phyloP scores from a whole-genome alignment of 2,797 vertebrate species.

The Triplophysa yarkandensis region DNA sequence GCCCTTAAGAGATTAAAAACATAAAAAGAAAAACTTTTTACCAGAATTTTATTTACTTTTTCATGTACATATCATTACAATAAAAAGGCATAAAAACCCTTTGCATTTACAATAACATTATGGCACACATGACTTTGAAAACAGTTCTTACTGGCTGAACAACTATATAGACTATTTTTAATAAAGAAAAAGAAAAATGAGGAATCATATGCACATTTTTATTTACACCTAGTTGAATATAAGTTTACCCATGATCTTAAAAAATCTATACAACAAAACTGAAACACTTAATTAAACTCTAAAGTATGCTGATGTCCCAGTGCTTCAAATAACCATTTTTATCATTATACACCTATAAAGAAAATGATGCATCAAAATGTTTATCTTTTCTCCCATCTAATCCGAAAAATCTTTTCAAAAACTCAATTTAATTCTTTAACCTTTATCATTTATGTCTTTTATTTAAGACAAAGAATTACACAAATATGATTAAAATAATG shows the following conservation, averaged over 20 bases:
- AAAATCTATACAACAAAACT: slow-evolving; percentile 55
- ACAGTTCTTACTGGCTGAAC: not conserved
- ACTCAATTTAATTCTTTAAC: slow-evolving; percentile 18
- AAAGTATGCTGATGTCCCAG: not conserved
- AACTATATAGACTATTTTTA: not conserved
- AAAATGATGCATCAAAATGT: slow-evolving; percentile 14
- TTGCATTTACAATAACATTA: slow-evolving; percentile 65
- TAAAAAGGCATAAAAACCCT: slow-evolving; percentile 63
- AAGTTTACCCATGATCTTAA: slow-evolving; percentile 16
- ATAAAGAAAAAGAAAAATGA: not conserved
- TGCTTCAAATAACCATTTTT: slow-evolving; percentile 14
- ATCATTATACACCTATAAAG: not conserved
- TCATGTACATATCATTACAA: slow-evolving; percentile 60
- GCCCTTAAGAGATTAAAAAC: slow-evolving; percentile 18
- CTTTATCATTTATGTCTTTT: not conserved
- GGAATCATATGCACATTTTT: slow-evolving; percentile 15
- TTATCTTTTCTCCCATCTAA: not conserved
- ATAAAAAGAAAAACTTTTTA: slow-evolving; percentile 24
- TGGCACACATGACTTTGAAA: slow-evolving; percentile 11
- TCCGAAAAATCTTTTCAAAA: slow-evolving; percentile 27
- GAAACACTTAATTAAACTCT: slow-evolving; percentile 8
- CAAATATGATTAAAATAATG: slow-evolving; percentile 17
- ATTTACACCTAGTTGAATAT: slow-evolving; percentile 49
- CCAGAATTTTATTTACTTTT: slow-evolving; percentile 49
- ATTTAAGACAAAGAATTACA: not conserved